Evolutionary conservation across 2,888 invertebrate species (phyloP), one percentile per base, ranked within the genome.

Genomic region (Antheraea assamensis): DNA sequence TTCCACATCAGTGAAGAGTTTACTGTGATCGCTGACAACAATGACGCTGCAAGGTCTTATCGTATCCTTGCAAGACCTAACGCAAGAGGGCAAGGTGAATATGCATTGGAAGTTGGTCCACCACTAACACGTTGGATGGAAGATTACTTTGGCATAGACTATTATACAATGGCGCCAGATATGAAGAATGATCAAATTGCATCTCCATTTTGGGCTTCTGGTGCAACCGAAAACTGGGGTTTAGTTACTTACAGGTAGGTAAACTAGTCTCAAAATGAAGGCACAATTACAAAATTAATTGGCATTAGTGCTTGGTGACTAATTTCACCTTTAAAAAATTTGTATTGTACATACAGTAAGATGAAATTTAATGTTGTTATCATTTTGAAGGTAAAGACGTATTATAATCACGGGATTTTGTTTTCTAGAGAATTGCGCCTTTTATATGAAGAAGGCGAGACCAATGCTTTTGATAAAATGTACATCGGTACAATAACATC

Each of bases 1-100:
- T 96, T 98, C 84, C 94, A 94, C 73, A 90, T 94, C 21, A 93
- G 93, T 72, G 92, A 93, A 76, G 90, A 91, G 42, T 94, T 93
- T 64, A 82, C 76, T 2, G 89, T 89, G 0, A 90, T 94, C 24
- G 93, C 94, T 21, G 87, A 91, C 15, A 90, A 92, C 74, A 80
- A 87, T 2, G 81, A 92, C 71, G 3, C 58, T 0, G 76, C 66
- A 0, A 84, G 81, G 30, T 84, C 93, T 0, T 94, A 94, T 74
- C 89, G 93, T 17, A 91, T 94, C 70, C 82, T 94, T 1, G 93
- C 92, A 2, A 87, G 94, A 77, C 90, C 92, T 2, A 88, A 85
- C 30, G 91, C 94, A 7, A 75, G 58, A 30, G 90, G 87, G 1
- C 94, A 94, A 78, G 94, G 94, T 21, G 87, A 80, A 21, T 94